Conservation (phyloP, 2,888 invertebrate genomes). For the Chalcosyrphus nemorum region DNA sequence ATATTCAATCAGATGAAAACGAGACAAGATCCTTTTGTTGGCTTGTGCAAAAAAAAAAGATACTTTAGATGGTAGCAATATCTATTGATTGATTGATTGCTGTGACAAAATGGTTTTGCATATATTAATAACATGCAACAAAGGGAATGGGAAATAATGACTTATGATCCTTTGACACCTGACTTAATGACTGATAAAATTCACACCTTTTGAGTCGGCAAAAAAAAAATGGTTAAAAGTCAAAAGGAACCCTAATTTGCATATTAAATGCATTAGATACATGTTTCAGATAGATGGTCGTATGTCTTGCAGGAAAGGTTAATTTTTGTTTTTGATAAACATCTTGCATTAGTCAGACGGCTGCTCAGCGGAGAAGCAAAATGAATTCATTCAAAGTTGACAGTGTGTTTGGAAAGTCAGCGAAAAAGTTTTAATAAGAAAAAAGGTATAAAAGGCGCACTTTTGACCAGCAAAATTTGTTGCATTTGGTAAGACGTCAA, state of each 20-base stretch:
- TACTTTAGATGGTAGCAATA: neutral
- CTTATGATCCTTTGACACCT: constrained; percentile 66
- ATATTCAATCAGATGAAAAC: constrained; percentile 33
- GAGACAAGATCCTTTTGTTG: constrained; percentile 25
- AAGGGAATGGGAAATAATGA: constrained; percentile 27
- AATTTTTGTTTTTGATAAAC: constrained; percentile 39
- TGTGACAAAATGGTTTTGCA: constrained; percentile 57
- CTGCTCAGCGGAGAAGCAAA: constrained; percentile 9
- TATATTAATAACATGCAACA: neutral
- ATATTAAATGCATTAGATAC: constrained; percentile 68
- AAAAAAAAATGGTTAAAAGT: neutral
- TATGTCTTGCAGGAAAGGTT: constrained; percentile 25
- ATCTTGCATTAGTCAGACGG: constrained; percentile 33
- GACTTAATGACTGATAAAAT: constrained; percentile 68
- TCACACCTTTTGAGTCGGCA: constrained; percentile 54
- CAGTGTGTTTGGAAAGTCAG: constrained; percentile 11
- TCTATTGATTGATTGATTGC: constrained; percentile 66
- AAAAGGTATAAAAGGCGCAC: too few relatives aligned
- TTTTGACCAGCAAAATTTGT: too few relatives aligned
- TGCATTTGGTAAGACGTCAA: too few relatives aligned
- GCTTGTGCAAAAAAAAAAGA: constrained; percentile 4
- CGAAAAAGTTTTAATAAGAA: too few relatives aligned
- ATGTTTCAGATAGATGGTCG: constrained; percentile 42
- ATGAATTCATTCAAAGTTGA: neutral
- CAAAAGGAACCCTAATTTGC: constrained; percentile 57